Conservation (phyloP, 2,888 invertebrate genomes). For the Lucinisca nassula region DNA sequence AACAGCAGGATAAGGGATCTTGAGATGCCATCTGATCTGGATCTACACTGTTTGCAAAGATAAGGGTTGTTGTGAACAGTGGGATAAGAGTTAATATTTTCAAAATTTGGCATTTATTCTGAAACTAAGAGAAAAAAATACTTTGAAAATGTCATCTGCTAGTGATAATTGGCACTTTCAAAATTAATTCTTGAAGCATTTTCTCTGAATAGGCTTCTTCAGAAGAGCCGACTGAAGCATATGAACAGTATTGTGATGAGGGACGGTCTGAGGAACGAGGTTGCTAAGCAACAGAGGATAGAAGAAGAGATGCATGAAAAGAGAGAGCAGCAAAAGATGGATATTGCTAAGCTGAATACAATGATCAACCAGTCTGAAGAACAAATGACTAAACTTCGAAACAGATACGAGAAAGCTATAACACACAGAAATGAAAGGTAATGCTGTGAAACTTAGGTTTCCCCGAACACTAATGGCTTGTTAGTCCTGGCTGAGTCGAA, state of each 20-base stretch:
- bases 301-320: slow-evolving; percentile 86
- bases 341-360: slow-evolving; percentile 87
- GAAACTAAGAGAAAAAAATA: no score
- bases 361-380: slow-evolving; percentile 88
- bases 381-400: slow-evolving; percentile 87
- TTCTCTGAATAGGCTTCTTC: slow-evolving; percentile 80
- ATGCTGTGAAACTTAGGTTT: no score
- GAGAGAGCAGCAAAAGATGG: slow-evolving; percentile 87
- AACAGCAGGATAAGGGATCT: no score
- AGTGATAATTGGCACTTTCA: no score
- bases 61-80: no score
- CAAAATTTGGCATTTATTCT: no score
- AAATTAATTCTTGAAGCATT: neutral
- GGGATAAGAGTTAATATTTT: no score
- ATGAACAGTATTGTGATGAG: slow-evolving; percentile 86
- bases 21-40: no score
- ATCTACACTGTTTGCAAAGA: no score
- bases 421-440: slow-evolving; percentile 87
- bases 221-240: slow-evolving; percentile 87
- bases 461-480: no score
- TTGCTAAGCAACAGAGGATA: slow-evolving; percentile 86
- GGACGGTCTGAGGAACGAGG: slow-evolving; percentile 87
- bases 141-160: no score
- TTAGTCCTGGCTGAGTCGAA: no score
- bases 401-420: slow-evolving; percentile 87